Base-by-base conservation (phyloP, 2,888 invertebrate genomes). In the Globia sparganii region DNA sequence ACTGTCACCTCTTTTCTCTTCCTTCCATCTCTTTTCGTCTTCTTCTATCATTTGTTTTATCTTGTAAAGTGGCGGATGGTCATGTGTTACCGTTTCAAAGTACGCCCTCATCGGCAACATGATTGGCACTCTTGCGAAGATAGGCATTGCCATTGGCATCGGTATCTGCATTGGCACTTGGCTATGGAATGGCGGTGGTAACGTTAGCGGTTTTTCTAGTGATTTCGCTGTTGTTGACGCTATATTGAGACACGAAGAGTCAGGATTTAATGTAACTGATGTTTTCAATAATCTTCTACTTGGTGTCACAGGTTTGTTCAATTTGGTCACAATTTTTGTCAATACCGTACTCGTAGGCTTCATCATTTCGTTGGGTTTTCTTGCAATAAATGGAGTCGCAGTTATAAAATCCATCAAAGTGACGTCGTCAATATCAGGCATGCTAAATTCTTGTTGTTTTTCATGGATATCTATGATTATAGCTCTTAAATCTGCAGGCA, bases 41-140 rank as follows among this genome's bases (percentile, higher is more conserved):
- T 78, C 65, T 89, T 78, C 83, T 88, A 77, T 91, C 84, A 94
- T 86, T 62, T 86, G 83, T 69, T 86, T 90, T 31, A 96, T 92
- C 56, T 91, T 80, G 21, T 89, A 62, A 1, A 92, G 61, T 0
- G 95, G 93, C 1, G 96, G 96, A 75, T 96, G 96, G 59, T 95
- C 87, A 65, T 95, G 96, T 6, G 89, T 81, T 6, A 96, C 95
- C 0, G 93, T 94, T 76, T 96, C 95, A 80, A 85, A 96, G 40
- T 91, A 91, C 0, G 93, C 85, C 40, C 84, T 91, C 56, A 90
- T 93, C 9, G 93, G 94, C 1, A 94, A 64, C 3, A 94, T 75
- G 0, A 94, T 37, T 0, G 95, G 93, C 1, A 81, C 18, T 62
- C 78, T 77, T 43, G 83, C 79, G 11, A 80, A 85, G 2, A 84